A percentile compares a stretch with the other conserved stretches of the same genome.
phyloP scores from a whole-genome alignment of 2,888 invertebrate genomes.

The Salticus scenicus region DNA sequence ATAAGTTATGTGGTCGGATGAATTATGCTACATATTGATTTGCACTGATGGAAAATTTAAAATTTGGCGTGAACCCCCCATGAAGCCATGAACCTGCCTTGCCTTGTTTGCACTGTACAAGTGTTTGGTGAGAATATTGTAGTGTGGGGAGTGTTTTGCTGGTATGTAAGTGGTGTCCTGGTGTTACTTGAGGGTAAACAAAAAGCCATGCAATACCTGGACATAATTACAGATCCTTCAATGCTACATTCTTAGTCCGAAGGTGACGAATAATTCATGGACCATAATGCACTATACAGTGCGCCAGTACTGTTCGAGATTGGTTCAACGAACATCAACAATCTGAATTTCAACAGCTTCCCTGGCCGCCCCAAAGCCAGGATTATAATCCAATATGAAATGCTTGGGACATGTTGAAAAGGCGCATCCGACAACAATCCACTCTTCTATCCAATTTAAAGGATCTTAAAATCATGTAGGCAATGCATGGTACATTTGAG shows the following conservation, averaged over 20 bases:
- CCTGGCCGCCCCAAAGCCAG: not conserved
- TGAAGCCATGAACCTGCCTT: not conserved
- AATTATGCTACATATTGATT: not conserved
- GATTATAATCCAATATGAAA: not conserved
- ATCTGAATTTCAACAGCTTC: not conserved
- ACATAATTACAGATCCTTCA: not conserved
- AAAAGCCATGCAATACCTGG: not conserved
- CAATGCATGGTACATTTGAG: not conserved
- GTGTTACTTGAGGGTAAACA: not conserved
- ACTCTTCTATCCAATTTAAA: not conserved
- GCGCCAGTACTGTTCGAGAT: not conserved
- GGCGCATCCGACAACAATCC: not conserved
- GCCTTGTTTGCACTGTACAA: not conserved
- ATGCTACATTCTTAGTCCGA: not conserved
- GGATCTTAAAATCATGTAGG: not conserved
- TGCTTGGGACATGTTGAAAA: not conserved
- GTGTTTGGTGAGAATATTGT: not conserved
- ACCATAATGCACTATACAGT: not conserved
- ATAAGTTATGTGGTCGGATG: not conserved
- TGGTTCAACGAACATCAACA: not conserved
- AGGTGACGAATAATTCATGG: not conserved
- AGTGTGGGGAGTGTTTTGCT: not conserved
- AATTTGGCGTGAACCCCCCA: too few relatives aligned
- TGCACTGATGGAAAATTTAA: not conserved
- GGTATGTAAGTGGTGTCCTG: not conserved